Evolutionary conservation across 2,888 invertebrate genomes (phyloP).

Genomic region (Eupithecia inturbata): DNA sequence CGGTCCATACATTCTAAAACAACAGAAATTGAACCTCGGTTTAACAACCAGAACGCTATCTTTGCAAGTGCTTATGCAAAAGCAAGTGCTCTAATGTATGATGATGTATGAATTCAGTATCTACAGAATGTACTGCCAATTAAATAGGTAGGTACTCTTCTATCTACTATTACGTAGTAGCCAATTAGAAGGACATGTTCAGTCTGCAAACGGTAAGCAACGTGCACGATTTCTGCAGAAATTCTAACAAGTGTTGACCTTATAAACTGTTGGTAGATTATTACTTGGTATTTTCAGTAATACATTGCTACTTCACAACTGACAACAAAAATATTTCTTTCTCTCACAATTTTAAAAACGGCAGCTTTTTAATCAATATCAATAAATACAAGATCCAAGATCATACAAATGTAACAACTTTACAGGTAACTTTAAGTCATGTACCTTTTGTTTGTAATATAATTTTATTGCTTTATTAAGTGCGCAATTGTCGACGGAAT

Average conservation of each 20-base stretch:
- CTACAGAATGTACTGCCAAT: constrained; percentile 56
- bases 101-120: background rate
- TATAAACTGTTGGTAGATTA: background rate
- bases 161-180: constrained; percentile 42
- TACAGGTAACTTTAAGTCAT: too few relatives aligned
- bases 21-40: background rate
- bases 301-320: background rate
- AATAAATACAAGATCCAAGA: too few relatives aligned
- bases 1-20: background rate
- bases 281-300: background rate
- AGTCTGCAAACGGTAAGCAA: constrained; percentile 38
- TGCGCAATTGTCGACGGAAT: too few relatives aligned
- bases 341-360: too few relatives aligned
- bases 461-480: too few relatives aligned
- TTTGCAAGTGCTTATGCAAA: background rate
- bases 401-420: too few relatives aligned
- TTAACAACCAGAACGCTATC: background rate
- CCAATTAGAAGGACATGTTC: constrained; percentile 56
- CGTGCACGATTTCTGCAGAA: constrained; percentile 36
- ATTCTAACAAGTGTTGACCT: constrained; percentile 23
- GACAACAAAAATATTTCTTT: too few relatives aligned
- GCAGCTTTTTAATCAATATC: too few relatives aligned
- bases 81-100: background rate
- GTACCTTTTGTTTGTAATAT: too few relatives aligned
- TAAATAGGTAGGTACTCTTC: constrained; percentile 43